Conservation (phyloP, 2,888 invertebrate genomes). For the Hipparchia semele region DNA sequence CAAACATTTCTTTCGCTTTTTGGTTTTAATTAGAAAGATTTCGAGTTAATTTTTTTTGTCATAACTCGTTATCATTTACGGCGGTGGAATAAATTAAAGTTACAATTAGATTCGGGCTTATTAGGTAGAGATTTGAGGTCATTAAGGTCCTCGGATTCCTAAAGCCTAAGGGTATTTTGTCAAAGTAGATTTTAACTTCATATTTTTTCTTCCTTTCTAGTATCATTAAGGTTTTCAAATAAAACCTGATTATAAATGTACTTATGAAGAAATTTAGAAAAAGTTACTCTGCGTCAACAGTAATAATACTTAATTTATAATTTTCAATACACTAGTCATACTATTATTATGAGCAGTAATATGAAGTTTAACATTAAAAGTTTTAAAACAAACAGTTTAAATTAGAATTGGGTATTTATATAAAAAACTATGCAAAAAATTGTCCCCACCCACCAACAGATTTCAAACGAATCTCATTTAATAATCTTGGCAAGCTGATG, state of each 20-base stretch:
- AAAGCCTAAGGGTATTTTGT: conserved; percentile 8
- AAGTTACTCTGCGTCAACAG: too few species aligned
- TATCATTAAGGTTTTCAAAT: not conserved
- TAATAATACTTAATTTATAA: too few species aligned
- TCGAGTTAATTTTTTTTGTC: not conserved
- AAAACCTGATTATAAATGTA: conserved; percentile 5
- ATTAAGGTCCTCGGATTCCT: conserved; percentile 4
- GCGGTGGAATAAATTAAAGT: conserved; percentile 15
- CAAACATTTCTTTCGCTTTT: conserved; percentile 14
- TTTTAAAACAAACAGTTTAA: too few species aligned
- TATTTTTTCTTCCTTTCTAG: not conserved
- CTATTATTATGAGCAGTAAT: too few species aligned
- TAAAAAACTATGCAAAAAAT: too few species aligned
- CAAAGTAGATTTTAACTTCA: not conserved
- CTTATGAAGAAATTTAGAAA: not conserved
- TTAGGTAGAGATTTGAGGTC: conserved; percentile 18
- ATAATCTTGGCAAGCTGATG: too few species aligned
- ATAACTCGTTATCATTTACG: not conserved
- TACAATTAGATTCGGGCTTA: conserved; percentile 16
- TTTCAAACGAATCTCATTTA: too few species aligned
- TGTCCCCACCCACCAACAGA: too few species aligned
- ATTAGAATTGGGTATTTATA: not conserved
- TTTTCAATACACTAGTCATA: too few species aligned
- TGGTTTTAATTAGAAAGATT: conserved; percentile 9
- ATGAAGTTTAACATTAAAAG: too few species aligned